Percentiles rank a stretch among this genome's conserved stretches.
Evolutionary conservation across 2,797 vertebrate species (phyloP).

Genomic region (Microcaecilia unicolor): DNA sequence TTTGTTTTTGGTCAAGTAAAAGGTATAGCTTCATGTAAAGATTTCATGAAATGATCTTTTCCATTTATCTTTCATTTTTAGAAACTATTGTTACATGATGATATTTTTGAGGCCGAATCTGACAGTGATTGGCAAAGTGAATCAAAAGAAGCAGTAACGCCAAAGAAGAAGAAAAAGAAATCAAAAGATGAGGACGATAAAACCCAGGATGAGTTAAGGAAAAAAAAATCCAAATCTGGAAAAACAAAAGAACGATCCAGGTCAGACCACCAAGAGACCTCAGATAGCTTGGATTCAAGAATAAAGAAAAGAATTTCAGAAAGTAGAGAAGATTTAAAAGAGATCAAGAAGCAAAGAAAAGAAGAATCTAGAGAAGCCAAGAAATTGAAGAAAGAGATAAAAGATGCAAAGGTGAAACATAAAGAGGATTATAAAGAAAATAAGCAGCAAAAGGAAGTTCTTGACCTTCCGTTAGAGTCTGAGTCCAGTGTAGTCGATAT

Average conservation of each 20-base stretch:
- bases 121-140: constrained; percentile 71
- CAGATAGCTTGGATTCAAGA: constrained; percentile 49
- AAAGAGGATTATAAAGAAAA: constrained; percentile 68
- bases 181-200: constrained; percentile 45
- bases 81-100: constrained; percentile 73
- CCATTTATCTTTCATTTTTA: constrained; percentile 22
- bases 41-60: background rate
- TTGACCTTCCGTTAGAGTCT: constrained; percentile 18
- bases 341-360: constrained; percentile 75
- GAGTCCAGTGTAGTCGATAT: constrained; percentile 16
- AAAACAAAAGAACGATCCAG: constrained; percentile 73
- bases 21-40: no score
- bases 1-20: no score
- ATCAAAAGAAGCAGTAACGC: constrained; percentile 60
- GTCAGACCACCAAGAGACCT: constrained; percentile 40
- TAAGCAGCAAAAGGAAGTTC: constrained; percentile 38
- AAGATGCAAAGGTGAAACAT: constrained; percentile 55
- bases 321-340: constrained; percentile 67
- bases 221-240: constrained; percentile 65
- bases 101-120: constrained; percentile 82
- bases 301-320: constrained; percentile 71
- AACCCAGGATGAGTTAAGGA: constrained; percentile 39
- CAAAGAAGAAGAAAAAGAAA: constrained; percentile 83
- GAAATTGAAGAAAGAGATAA: constrained; percentile 46
- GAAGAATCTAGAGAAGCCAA: constrained; percentile 57